Percentiles rank a stretch among this genome's conserved stretches.
Conservation (phyloP, 1,140 invertebrate species). For the Brachionus sp. region DNA sequence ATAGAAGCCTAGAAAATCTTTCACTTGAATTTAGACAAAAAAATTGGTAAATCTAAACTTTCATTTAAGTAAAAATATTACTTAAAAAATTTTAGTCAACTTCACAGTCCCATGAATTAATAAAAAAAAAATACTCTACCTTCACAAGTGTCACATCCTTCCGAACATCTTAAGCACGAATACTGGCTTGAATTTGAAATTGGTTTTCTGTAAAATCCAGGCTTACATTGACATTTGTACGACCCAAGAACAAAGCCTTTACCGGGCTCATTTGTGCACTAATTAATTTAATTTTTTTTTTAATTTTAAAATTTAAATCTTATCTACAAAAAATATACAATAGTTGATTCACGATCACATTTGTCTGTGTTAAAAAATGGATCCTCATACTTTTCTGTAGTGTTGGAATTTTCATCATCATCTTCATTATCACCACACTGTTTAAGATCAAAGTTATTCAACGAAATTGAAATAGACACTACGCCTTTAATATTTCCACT, state of each 20-base stretch:
- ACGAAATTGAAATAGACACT: conserved; percentile 11
- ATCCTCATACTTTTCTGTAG: not conserved
- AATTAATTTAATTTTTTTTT: not conserved
- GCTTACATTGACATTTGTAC: conserved; percentile 17
- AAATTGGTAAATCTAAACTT: no score
- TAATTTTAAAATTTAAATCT: not conserved
- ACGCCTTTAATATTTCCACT: conserved; percentile 23
- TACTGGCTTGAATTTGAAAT: not conserved
- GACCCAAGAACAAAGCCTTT: conserved; percentile 5
- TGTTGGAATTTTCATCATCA: not conserved
- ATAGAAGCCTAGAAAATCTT: no score
- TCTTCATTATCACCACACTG: conserved; percentile 29
- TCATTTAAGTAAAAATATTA: no score
- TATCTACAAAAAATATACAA: not conserved
- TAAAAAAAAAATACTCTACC: not conserved
- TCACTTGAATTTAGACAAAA: no score
- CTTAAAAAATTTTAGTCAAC: no score
- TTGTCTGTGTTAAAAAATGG: conserved; percentile 39
- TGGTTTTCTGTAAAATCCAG: not conserved
- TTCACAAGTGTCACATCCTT: conserved; percentile 31
- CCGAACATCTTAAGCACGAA: conserved; percentile 12
- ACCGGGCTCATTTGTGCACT: not conserved
- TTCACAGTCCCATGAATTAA: no score
- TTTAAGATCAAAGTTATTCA: conserved; percentile 34
- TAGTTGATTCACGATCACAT: conserved; percentile 35